A percentile compares a stretch with the other conserved stretches of the same genome.
Conservation (phyloP, 2,113 vertebrate species). For the Halichoerus grypus region DNA sequence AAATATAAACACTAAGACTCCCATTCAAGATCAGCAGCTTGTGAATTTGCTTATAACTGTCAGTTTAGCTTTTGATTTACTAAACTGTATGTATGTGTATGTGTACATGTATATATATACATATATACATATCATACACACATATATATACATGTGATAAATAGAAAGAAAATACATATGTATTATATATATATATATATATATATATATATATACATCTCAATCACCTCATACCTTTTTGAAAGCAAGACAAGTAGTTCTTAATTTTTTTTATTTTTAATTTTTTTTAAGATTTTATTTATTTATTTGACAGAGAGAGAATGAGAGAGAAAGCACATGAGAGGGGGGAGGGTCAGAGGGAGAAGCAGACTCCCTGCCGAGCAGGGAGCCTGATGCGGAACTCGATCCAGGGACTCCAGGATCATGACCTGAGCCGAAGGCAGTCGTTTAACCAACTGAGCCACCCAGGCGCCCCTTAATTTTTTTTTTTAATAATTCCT, state of each 20-base stretch:
- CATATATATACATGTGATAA: not conserved
- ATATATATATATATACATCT: not conserved
- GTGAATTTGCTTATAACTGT: not conserved
- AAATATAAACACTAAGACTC: slow-evolving; percentile 6
- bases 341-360: too few relatives aligned
- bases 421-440: too few relatives aligned
- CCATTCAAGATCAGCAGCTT: not conserved
- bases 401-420: too few relatives aligned
- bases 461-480: too few relatives aligned
- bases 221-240: not conserved
- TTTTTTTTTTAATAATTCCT: not conserved
- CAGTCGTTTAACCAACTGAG: too few relatives aligned
- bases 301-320: too few relatives aligned
- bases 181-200: not conserved
- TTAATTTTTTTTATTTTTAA: not conserved
- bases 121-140: not conserved
- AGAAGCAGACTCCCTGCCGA: too few relatives aligned
- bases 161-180: not conserved
- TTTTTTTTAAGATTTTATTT: too few relatives aligned
- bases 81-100: not conserved
- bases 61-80: not conserved
- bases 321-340: too few relatives aligned
- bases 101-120: not conserved
- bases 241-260: not conserved
- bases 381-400: too few relatives aligned